phyloP scores from a whole-genome alignment of 2,888 invertebrate species.

The Drosophila sordidapex region DNA sequence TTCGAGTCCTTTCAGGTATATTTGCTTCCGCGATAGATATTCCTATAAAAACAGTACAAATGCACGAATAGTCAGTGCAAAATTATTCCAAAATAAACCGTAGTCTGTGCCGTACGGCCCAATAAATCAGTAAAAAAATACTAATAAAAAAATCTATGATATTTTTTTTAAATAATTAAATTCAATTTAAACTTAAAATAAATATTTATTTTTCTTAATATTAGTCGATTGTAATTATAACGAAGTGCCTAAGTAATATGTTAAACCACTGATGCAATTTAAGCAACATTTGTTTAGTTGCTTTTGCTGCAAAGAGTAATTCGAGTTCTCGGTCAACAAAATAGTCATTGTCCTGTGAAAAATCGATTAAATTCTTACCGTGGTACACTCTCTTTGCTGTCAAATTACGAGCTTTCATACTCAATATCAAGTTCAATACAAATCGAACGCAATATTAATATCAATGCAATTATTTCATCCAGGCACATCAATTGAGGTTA shows the following conservation, averaged over 20 bases:
- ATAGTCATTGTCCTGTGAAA: slow-evolving; percentile 70
- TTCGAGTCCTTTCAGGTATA: slow-evolving; percentile 49
- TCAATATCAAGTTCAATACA: slow-evolving; percentile 28
- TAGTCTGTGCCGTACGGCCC: slow-evolving; percentile 29
- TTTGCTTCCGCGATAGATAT: slow-evolving; percentile 33
- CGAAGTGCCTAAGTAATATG: neutral
- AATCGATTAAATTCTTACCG: slow-evolving; percentile 69
- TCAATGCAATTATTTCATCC: slow-evolving; percentile 10
- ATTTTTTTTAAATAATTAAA: neutral
- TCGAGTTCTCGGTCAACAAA: slow-evolving; percentile 49
- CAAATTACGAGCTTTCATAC: slow-evolving; percentile 60
- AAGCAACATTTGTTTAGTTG: neutral
- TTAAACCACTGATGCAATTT: neutral
- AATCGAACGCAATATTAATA: slow-evolving; percentile 32
- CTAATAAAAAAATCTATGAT: neutral
- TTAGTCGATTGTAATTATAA: neutral
- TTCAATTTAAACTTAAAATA: neutral
- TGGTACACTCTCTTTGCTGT: slow-evolving; percentile 42
- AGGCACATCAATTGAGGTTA: slow-evolving; percentile 9
- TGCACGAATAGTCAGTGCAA: slow-evolving; percentile 22
- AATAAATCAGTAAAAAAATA: slow-evolving; percentile 1
- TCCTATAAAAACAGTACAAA: slow-evolving; percentile 42
- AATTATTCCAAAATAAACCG: slow-evolving; percentile 31
- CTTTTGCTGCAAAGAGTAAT: neutral
- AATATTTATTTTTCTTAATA: neutral